These are phyloP conservation scores for Triplophysa rosa DNA, from an alignment of 2,113 vertebrate genomes.

Conservation along the genomic window DNA sequence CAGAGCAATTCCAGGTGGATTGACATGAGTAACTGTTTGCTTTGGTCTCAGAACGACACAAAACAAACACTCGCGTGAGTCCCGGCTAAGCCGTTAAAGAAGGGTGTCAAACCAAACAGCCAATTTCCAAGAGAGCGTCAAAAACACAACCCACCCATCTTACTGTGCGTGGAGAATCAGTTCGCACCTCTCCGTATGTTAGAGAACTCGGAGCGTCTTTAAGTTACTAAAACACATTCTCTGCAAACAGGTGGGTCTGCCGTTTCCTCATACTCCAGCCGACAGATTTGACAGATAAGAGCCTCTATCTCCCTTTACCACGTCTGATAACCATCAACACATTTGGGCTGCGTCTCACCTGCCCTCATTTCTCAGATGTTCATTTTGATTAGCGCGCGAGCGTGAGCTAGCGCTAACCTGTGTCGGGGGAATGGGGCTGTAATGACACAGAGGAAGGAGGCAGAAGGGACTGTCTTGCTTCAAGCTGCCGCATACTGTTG, in stretches of 20 bases:
- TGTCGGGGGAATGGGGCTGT: background rate
- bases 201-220: background rate
- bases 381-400: slow-evolving; percentile 46
- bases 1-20: background rate
- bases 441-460: background rate
- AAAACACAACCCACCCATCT: slow-evolving; percentile 33
- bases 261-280: slow-evolving; percentile 21
- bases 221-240: slow-evolving; percentile 16
- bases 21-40: background rate
- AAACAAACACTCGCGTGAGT: slow-evolving; percentile 4
- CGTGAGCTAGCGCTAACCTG: background rate
- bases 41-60: background rate
- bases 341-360: slow-evolving; percentile 35
- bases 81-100: slow-evolving; percentile 19
- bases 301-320: slow-evolving; percentile 3
- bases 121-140: slow-evolving; percentile 1
- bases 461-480: slow-evolving; percentile 36
- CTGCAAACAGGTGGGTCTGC: background rate
- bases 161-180: slow-evolving; percentile 28
- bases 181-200: slow-evolving; percentile 49
- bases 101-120: slow-evolving; percentile 52
- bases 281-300: slow-evolving; percentile 37
- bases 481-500: slow-evolving; percentile 45
- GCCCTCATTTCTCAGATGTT: slow-evolving; percentile 42
- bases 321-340: slow-evolving; percentile 43